phyloP scores from a whole-genome alignment of 2,113 vertebrate genomes.

The Dicentrarchus labrax region DNA sequence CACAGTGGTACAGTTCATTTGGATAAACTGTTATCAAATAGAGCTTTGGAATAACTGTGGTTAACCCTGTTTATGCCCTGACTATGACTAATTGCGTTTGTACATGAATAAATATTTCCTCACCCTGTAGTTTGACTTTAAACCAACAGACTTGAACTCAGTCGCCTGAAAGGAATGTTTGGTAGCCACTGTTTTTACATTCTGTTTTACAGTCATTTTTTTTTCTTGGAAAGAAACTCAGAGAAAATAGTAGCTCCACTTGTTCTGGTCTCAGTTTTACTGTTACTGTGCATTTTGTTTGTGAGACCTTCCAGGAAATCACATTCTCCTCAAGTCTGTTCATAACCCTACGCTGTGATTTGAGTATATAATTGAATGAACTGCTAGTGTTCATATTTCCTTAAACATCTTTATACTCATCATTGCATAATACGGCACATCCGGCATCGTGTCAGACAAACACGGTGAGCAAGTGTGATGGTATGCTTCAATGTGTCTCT shows the following conservation, averaged over 20 bases:
- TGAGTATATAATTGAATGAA: constrained; percentile 34
- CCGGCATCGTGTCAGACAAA: constrained; percentile 47
- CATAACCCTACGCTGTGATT: constrained; percentile 8
- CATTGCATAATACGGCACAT: constrained; percentile 48
- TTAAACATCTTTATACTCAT: constrained; percentile 10
- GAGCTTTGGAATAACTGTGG: not conserved
- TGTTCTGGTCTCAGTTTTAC: not conserved
- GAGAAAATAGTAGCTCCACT: too few relatives aligned
- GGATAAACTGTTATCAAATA: not conserved
- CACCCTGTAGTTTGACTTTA: not conserved
- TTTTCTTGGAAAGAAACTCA: not conserved
- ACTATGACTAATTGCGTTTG: not conserved
- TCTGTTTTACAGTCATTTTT: not conserved
- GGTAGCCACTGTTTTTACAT: not conserved
- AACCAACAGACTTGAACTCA: not conserved
- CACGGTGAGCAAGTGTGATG: constrained; percentile 33
- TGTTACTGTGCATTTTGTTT: not conserved
- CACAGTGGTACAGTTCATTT: too few relatives aligned
- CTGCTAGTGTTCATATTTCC: constrained; percentile 21
- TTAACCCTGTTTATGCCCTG: not conserved
- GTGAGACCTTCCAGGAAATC: not conserved
- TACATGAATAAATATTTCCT: not conserved
- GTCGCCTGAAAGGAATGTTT: not conserved
- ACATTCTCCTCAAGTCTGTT: not conserved
- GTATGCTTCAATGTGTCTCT: constrained; percentile 26